Conservation (phyloP, 2,113 vertebrate species). For the Callocephalon fimbriatum region DNA sequence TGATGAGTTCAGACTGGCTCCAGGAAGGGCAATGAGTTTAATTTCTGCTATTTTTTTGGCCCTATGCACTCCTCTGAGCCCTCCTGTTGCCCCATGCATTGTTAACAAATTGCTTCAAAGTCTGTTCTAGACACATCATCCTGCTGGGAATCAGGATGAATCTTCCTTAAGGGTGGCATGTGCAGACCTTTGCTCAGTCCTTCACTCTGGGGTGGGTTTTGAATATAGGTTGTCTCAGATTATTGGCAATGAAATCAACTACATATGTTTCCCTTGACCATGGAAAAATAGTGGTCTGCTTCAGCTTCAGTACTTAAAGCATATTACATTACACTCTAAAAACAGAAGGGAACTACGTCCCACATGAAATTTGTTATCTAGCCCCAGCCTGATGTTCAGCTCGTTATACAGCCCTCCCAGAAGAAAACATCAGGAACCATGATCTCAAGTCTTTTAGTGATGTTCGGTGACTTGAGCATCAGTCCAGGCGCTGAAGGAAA, state of each 20-base stretch:
- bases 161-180: neutral
- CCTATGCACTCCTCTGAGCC: neutral
- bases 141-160: neutral
- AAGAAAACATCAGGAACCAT: neutral
- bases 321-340: neutral
- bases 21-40: neutral
- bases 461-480: neutral
- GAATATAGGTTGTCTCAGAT: neutral
- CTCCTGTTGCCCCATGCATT: neutral
- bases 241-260: neutral
- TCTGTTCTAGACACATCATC: neutral
- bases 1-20: neutral
- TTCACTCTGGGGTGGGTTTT: neutral
- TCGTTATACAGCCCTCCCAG: neutral
- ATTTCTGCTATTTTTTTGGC: neutral
- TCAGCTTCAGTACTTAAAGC: neutral
- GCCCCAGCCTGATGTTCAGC: neutral
- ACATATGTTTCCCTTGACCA: fast-evolving
- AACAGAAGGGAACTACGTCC: neutral
- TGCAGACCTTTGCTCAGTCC: neutral
- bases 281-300: neutral
- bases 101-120: neutral
- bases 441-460: neutral
- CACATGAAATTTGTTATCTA: neutral
- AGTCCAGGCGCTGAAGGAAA: neutral